Conservation (phyloP, 2,888 invertebrate genomes). For the Eilema caniola region DNA sequence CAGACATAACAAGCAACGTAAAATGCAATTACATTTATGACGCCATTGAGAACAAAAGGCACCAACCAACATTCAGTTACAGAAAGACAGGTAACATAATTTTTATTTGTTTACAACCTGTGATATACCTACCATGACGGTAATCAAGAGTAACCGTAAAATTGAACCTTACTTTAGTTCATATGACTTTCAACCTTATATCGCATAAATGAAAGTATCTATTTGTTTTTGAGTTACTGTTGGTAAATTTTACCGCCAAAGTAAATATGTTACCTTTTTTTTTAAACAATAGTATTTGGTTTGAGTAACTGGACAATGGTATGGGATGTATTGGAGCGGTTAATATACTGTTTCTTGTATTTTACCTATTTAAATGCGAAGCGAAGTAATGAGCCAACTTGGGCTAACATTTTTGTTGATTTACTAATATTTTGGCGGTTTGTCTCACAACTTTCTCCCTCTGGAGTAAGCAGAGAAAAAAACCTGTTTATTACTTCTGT, state of each 20-base stretch:
- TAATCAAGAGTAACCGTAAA: conserved; percentile 24
- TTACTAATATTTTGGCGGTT: not conserved
- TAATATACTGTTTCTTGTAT: conserved; percentile 48
- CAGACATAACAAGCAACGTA: conserved; percentile 20
- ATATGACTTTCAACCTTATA: conserved; percentile 2
- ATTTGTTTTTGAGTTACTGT: not conserved
- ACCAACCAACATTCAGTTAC: conserved; percentile 21
- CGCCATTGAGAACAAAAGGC: conserved; percentile 29
- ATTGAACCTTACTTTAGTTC: conserved; percentile 9
- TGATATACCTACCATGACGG: conserved; percentile 54
- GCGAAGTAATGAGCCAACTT: conserved; percentile 36
- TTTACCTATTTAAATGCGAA: conserved; percentile 35
- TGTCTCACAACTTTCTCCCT: not conserved
- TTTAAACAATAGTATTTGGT: conserved; percentile 42
- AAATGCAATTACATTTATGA: conserved; percentile 43
- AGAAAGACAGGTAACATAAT: conserved; percentile 42
- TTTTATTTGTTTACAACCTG: conserved; percentile 60
- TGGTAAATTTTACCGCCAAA: conserved; percentile 40
- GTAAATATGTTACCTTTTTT: conserved; percentile 47
- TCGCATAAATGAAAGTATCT: not conserved
- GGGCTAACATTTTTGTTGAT: conserved; percentile 9
- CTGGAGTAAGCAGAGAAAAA: too few relatives aligned
- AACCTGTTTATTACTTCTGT: too few relatives aligned
- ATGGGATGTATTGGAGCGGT: conserved; percentile 50
- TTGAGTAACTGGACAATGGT: conserved; percentile 40